Evolutionary conservation across 2,113 vertebrate genomes (phyloP).

Genomic region (Myiozetetes cayanensis): DNA sequence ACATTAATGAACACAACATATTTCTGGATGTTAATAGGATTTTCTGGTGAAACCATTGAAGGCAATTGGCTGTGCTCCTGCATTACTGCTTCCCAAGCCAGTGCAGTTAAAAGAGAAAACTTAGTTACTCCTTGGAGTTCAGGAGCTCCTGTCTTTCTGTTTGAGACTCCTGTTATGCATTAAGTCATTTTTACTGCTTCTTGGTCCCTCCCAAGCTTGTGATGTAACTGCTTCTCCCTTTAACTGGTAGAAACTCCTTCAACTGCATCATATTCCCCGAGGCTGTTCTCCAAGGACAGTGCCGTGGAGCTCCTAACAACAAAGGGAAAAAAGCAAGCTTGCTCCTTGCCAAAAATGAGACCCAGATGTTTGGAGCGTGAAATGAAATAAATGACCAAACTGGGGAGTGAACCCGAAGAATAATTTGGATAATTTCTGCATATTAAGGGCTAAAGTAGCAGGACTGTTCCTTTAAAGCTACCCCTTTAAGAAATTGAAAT

Average conservation of each 20-base stretch:
- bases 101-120: background rate
- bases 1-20: background rate
- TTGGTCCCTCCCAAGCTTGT: conserved; percentile 53
- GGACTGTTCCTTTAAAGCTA: background rate
- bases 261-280: conserved; percentile 35
- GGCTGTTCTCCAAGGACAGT: conserved; percentile 12
- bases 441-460: conserved; percentile 26
- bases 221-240: background rate
- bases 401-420: conserved; percentile 32
- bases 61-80: background rate
- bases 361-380: conserved; percentile 64
- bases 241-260: conserved; percentile 7
- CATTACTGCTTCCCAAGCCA: background rate
- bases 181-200: conserved; percentile 47
- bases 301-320: background rate
- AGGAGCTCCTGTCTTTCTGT: background rate
- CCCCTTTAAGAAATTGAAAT: background rate
- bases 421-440: conserved; percentile 21
- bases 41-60: background rate
- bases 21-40: background rate
- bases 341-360: conserved; percentile 62
- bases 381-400: conserved; percentile 45
- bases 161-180: background rate
- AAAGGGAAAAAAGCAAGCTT: conserved; percentile 27
- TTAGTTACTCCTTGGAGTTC: background rate